Conservation (phyloP, 2,888 invertebrate genomes). For the Xestia ashworthii region DNA sequence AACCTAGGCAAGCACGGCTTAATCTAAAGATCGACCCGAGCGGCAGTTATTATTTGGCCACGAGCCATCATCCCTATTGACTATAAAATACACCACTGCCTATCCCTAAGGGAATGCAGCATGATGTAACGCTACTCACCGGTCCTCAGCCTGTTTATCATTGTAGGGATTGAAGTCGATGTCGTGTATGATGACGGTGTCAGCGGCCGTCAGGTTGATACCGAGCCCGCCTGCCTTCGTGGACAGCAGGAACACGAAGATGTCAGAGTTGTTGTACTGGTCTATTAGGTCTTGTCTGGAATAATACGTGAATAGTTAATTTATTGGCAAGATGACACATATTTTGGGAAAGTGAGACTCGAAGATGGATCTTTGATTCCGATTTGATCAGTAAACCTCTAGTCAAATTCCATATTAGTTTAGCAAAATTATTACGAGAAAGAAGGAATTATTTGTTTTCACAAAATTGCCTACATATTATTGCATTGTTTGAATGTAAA, state of each 20-base stretch:
- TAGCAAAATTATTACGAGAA: too few species aligned
- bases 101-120: too few species aligned
- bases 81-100: too few species aligned
- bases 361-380: background rate
- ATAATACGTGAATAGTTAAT: background rate
- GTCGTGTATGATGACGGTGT: slow-evolving; percentile 98
- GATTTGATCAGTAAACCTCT: background rate
- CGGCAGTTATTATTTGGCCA: too few species aligned
- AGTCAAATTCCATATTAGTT: background rate
- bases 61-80: too few species aligned
- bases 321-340: background rate
- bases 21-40: too few species aligned
- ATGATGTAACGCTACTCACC: slow-evolving; percentile 77
- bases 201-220: slow-evolving; percentile 98
- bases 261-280: slow-evolving; percentile 95
- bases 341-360: background rate
- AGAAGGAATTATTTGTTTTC: too few species aligned
- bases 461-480: too few species aligned
- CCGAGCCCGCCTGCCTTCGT: slow-evolving; percentile 99
- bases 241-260: slow-evolving; percentile 97
- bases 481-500: too few species aligned
- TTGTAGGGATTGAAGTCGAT: slow-evolving; percentile 99
- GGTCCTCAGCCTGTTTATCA: slow-evolving; percentile 99
- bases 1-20: too few species aligned
- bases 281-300: slow-evolving; percentile 97